Conservation (phyloP, 2,888 invertebrate species). For the Strigamia maritima region DNA sequence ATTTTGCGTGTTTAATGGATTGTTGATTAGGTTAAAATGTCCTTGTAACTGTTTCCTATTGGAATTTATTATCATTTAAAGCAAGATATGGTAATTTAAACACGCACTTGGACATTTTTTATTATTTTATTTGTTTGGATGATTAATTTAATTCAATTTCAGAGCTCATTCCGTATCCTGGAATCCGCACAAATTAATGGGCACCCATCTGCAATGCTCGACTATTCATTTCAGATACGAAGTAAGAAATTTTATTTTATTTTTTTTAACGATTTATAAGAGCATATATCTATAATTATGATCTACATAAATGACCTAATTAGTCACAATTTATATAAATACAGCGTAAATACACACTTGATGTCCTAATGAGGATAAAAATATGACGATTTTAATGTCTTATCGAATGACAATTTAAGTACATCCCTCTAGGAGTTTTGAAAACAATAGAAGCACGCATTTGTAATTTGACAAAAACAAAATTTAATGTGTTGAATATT, state of each 20-base stretch:
- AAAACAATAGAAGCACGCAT: too few species aligned
- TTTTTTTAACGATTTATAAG: too few species aligned
- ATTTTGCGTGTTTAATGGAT: neutral
- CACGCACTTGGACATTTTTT: neutral
- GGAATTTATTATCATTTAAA: neutral
- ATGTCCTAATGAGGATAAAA: too few species aligned
- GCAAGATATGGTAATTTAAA: neutral
- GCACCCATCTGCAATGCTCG: slow-evolving; percentile 92
- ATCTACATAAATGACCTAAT: too few species aligned
- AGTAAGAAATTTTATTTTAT: slow-evolving; percentile 61
- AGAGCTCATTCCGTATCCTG: slow-evolving; percentile 95
- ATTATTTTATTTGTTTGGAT: neutral
- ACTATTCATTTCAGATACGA: slow-evolving; percentile 95
- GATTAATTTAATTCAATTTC: slow-evolving; percentile 45
- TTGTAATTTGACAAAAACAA: too few species aligned
- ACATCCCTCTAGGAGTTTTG: too few species aligned
- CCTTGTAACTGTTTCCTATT: neutral
- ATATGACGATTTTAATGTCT: too few species aligned
- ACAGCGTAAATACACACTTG: too few species aligned
- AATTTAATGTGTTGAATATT: neutral
- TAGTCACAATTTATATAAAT: too few species aligned
- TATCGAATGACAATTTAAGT: too few species aligned
- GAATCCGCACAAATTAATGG: slow-evolving; percentile 99
- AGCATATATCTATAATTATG: too few species aligned
- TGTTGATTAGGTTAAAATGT: neutral